Evolutionary conservation across 2,113 vertebrate species (phyloP).

Genomic region (Nipponia nippon): DNA sequence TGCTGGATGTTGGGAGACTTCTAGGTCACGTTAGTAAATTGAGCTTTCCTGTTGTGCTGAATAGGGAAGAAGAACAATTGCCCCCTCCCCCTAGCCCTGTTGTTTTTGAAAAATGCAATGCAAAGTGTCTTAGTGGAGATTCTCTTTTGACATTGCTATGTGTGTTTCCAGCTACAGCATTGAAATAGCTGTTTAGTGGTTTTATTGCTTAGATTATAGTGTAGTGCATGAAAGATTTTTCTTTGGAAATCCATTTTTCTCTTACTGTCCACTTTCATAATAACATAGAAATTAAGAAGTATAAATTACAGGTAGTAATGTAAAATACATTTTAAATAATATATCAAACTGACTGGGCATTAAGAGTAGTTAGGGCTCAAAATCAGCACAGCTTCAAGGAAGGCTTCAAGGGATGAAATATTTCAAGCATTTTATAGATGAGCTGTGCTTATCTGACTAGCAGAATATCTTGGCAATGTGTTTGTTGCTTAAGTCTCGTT

Average conservation of each 20-base stretch:
- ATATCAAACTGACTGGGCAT: not conserved
- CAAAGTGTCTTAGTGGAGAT: not conserved
- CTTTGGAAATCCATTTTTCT: not conserved
- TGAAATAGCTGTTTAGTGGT: not conserved
- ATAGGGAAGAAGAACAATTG: not conserved
- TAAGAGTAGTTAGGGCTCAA: not conserved
- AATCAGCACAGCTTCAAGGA: not conserved
- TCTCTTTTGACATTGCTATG: not conserved
- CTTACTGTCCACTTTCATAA: not conserved
- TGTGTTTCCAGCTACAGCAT: not conserved
- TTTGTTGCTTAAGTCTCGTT: not conserved
- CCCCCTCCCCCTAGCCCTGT: rapidly evolving
- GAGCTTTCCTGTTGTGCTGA: not conserved
- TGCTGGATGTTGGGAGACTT: not conserved
- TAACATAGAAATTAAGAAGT: not conserved
- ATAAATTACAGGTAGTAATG: not conserved
- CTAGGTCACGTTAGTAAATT: rapidly evolving
- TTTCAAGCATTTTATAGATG: not conserved
- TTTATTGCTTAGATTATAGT: not conserved
- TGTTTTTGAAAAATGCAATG: not conserved
- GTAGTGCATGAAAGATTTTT: not conserved
- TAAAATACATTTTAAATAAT: not conserved
- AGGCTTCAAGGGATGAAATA: not conserved
- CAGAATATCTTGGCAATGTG: not conserved
- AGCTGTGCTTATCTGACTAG: not conserved